A percentile compares a stretch with the other conserved stretches of the same genome.
Conservation (phyloP, 1,140 invertebrate species). For the Drosophila varians region DNA sequence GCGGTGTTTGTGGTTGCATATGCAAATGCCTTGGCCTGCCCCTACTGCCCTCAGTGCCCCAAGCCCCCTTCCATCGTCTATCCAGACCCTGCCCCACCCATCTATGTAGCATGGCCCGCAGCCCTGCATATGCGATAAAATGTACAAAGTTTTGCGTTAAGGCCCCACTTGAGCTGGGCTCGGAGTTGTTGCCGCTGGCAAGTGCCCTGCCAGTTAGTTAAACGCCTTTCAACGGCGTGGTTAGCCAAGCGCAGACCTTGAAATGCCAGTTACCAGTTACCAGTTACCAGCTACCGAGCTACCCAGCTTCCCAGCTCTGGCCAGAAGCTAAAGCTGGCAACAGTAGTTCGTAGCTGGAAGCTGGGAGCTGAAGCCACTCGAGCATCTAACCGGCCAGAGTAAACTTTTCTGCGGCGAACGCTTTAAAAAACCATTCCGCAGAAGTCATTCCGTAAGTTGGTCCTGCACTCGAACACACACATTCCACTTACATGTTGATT, state of each 20-base stretch:
- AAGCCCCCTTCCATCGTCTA: not conserved
- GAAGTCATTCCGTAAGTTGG: slow-evolving; percentile 65
- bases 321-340: slow-evolving; percentile 7
- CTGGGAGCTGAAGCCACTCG: slow-evolving; percentile 42
- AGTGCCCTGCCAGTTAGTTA: slow-evolving; percentile 69
- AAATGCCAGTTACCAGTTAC: slow-evolving; percentile 60
- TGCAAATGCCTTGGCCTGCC: slow-evolving; percentile 61
- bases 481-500: slow-evolving; percentile 65
- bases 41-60: not conserved
- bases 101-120: slow-evolving; percentile 14
- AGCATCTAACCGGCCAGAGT: slow-evolving; percentile 57
- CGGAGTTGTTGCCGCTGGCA: slow-evolving; percentile 54
- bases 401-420: slow-evolving; percentile 66
- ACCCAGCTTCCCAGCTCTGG: not conserved
- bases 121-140: slow-evolving; percentile 67
- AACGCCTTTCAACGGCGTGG: slow-evolving; percentile 78
- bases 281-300: slow-evolving; percentile 33
- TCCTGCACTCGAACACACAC: slow-evolving; percentile 22
- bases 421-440: slow-evolving; percentile 66
- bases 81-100: not conserved
- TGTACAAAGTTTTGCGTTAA: slow-evolving; percentile 71
- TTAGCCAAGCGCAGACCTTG: slow-evolving; percentile 78
- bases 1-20: slow-evolving; percentile 70
- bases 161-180: slow-evolving; percentile 66
- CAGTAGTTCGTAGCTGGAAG: slow-evolving; percentile 6